These are phyloP conservation scores for Muscina levida DNA, from an alignment of 2,888 invertebrate genomes.

Conservation along the genomic window DNA sequence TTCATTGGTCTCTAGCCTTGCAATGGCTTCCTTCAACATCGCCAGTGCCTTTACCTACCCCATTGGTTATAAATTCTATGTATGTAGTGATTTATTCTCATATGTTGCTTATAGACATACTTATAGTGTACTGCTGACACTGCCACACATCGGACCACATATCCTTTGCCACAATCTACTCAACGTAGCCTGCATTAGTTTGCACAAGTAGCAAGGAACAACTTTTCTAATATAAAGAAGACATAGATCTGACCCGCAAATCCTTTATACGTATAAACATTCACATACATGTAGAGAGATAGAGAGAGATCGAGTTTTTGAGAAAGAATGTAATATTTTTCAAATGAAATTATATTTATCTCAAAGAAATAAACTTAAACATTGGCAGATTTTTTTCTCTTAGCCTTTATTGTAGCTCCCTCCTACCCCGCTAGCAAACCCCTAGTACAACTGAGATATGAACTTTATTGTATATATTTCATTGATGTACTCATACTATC, in stretches of 20 bases:
- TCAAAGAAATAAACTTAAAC: slow-evolving; percentile 36
- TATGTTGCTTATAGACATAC: slow-evolving; percentile 35
- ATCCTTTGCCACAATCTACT: slow-evolving; percentile 8
- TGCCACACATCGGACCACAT: too few relatives aligned
- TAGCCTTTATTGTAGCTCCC: not conserved
- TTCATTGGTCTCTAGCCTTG: too few relatives aligned
- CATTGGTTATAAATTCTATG: slow-evolving; percentile 5
- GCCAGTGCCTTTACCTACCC: too few relatives aligned
- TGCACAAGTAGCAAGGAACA: not conserved
- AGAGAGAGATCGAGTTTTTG: not conserved
- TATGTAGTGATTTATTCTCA: slow-evolving; percentile 53
- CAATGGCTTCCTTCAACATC: too few relatives aligned
- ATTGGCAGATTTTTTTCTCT: slow-evolving; percentile 10
- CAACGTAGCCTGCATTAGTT: not conserved
- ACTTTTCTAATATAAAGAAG: not conserved
- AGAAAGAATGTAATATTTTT: slow-evolving; percentile 23
- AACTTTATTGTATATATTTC: not conserved
- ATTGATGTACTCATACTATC: too few relatives aligned
- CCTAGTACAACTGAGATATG: too few relatives aligned
- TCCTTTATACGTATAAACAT: not conserved
- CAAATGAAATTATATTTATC: slow-evolving; percentile 42
- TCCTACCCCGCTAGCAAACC: not conserved
- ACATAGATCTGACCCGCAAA: not conserved
- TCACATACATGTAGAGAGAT: not conserved
- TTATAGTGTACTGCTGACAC: too few relatives aligned